phyloP scores from a whole-genome alignment of 2,888 invertebrate species.

The Azorinus chamasolen region DNA sequence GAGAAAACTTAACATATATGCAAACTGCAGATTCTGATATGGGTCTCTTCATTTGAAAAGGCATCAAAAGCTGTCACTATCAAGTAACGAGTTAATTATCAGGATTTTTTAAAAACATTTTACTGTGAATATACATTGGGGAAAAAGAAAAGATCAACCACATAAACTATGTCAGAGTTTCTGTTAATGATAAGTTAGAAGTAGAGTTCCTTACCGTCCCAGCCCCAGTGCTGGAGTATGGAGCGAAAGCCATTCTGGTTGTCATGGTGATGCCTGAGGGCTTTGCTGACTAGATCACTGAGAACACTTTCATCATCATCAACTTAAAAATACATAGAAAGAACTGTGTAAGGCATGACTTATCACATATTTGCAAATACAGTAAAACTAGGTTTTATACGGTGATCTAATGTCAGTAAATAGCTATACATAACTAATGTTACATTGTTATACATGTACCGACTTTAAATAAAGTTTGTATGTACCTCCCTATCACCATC shows the following conservation, averaged over 20 bases:
- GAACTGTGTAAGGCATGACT: too few species aligned
- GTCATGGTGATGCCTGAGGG: slow-evolving; percentile 39
- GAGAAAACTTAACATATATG: not conserved
- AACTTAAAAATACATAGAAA: slow-evolving; percentile 27
- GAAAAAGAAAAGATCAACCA: not conserved
- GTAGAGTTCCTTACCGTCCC: slow-evolving; percentile 64
- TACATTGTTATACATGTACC: too few species aligned
- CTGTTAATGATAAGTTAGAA: too few species aligned
- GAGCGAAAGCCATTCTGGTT: slow-evolving; percentile 43
- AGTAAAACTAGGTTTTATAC: too few species aligned
- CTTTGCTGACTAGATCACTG: slow-evolving; percentile 62
- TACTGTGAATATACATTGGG: too few species aligned
- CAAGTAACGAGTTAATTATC: too few species aligned
- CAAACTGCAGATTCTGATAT: not conserved
- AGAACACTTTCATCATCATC: slow-evolving; percentile 69
- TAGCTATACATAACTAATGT: too few species aligned
- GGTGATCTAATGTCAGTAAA: too few species aligned
- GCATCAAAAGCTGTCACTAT: not conserved
- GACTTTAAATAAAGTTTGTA: too few species aligned
- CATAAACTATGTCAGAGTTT: not conserved
- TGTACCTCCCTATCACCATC: too few species aligned
- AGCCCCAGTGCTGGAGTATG: slow-evolving; percentile 57
- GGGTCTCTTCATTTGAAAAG: not conserved
- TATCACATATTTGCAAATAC: too few species aligned
- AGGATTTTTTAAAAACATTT: too few species aligned